Percentiles rank a stretch among this genome's conserved stretches.
phyloP scores from a whole-genome alignment of 1,140 invertebrate genomes.

The Drosophila virilis region DNA sequence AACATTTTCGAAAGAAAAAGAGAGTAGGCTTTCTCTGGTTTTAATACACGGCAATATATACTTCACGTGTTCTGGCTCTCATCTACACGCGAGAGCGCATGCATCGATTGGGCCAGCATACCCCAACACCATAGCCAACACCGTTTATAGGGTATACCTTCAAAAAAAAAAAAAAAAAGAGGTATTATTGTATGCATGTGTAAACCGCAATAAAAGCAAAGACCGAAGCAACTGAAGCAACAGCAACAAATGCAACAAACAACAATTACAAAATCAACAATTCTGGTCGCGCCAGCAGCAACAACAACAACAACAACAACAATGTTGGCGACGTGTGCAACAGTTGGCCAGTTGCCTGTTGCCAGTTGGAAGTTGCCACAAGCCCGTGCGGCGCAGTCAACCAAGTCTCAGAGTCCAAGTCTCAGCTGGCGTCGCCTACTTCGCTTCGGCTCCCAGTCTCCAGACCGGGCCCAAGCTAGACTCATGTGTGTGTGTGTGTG shows the following conservation, averaged over 20 bases:
- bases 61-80: too few species aligned
- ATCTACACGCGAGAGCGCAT: too few species aligned
- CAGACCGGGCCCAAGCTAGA: slow-evolving; percentile 13
- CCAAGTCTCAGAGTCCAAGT: slow-evolving; percentile 31
- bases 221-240: slow-evolving; percentile 32
- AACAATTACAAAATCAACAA: slow-evolving; percentile 75
- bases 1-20: too few species aligned
- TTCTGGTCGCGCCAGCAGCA: slow-evolving; percentile 67
- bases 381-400: slow-evolving; percentile 45
- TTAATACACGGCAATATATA: too few species aligned
- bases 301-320: slow-evolving; percentile 36
- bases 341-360: slow-evolving; percentile 37
- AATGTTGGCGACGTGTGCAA: slow-evolving; percentile 38
- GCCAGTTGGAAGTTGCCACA: slow-evolving; percentile 22
- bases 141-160: neutral
- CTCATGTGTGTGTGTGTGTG: slow-evolving; percentile 2
- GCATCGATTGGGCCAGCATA: too few species aligned
- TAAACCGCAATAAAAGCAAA: slow-evolving; percentile 39
- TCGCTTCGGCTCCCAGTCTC: slow-evolving; percentile 17
- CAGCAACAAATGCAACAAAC: slow-evolving; percentile 55
- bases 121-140: too few species aligned
- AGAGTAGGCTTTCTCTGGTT: too few species aligned
- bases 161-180: neutral
- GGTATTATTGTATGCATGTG: slow-evolving; percentile 6
- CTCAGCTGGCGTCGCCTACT: neutral